These are phyloP conservation scores for Sphecodes monilicornis DNA, from an alignment of 2,888 invertebrate species.

Conservation along the genomic window DNA sequence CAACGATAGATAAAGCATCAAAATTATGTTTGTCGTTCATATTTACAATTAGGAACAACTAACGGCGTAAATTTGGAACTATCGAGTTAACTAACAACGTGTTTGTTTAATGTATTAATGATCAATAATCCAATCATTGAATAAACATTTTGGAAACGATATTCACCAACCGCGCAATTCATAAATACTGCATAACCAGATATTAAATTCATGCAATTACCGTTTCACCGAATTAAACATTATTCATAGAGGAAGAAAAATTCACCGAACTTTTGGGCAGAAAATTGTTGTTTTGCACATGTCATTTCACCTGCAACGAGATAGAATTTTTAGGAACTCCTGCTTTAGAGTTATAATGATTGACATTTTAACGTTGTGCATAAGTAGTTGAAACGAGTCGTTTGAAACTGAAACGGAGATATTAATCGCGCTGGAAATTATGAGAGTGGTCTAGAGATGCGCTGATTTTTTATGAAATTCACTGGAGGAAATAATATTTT, in stretches of 20 bases:
- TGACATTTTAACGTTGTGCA: not conserved
- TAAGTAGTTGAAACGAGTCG: too few species aligned
- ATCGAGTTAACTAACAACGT: too few species aligned
- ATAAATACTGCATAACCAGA: not conserved
- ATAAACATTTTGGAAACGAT: not conserved
- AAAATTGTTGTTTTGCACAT: not conserved
- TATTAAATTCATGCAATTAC: not conserved
- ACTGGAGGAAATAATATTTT: too few species aligned
- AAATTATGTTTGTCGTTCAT: too few species aligned
- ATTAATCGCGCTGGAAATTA: constrained; percentile 2
- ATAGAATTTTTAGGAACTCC: not conserved
- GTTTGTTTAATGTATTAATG: too few species aligned
- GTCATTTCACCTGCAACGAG: not conserved
- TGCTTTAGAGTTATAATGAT: not conserved
- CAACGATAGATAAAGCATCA: too few species aligned
- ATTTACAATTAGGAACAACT: too few species aligned
- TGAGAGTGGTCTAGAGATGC: not conserved
- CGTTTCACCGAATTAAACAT: not conserved
- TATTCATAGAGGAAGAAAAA: not conserved
- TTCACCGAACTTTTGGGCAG: not conserved
- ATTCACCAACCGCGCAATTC: not conserved
- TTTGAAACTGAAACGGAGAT: constrained; percentile 5
- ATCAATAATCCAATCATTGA: too few species aligned
- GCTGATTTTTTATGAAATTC: not conserved
- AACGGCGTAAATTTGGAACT: too few species aligned